phyloP scores from a whole-genome alignment of 2,113 vertebrate species.

The Motacilla tschutschensis region DNA sequence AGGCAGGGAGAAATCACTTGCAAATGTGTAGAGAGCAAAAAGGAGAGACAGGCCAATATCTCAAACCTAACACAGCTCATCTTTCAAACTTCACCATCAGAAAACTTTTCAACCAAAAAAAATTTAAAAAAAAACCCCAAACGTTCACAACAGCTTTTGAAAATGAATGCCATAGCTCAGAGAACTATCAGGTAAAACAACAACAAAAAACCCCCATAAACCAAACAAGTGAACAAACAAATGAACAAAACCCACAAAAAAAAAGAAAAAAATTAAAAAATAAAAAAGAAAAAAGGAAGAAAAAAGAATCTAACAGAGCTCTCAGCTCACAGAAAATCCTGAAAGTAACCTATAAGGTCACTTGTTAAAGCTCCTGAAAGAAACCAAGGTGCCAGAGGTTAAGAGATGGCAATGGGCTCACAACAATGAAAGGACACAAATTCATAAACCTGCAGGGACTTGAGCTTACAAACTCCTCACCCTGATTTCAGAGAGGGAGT shows the following conservation, averaged over 20 bases:
- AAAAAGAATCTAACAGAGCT: background rate
- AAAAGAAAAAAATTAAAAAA: background rate
- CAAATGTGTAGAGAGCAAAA: background rate
- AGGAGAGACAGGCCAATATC: background rate
- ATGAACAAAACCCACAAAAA: fast-evolving
- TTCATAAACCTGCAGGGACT: background rate
- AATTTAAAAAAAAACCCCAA: background rate
- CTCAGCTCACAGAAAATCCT: background rate
- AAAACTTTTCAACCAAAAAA: background rate
- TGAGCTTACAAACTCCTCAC: background rate
- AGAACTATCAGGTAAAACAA: background rate
- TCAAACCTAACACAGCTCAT: background rate
- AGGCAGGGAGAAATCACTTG: background rate
- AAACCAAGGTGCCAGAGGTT: background rate
- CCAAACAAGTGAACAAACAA: background rate
- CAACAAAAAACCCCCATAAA: background rate
- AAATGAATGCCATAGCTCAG: background rate
- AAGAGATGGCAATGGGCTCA: background rate
- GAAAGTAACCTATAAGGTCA: background rate
- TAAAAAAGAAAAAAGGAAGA: no score
- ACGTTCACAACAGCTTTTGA: background rate
- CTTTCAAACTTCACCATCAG: background rate
- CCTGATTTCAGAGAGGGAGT: background rate
- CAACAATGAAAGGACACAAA: background rate
- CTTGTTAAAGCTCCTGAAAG: background rate